Conservation (phyloP, 2,113 vertebrate species). For the Petaurus breviceps region DNA sequence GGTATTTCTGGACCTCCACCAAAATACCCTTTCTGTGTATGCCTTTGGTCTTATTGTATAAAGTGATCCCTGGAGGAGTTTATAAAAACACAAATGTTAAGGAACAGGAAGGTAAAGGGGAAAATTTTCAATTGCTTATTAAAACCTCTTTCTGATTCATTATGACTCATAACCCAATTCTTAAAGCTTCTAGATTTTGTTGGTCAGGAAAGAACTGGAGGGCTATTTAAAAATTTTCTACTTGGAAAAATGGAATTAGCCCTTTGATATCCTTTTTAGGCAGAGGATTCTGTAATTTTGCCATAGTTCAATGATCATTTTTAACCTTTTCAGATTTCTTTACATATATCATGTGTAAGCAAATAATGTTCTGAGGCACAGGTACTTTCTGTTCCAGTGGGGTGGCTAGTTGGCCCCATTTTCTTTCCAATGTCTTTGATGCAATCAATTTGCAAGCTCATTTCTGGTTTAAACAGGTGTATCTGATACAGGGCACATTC, state of each 20-base stretch:
- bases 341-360: slow-evolving; percentile 32
- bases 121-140: not conserved
- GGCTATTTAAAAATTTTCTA: not conserved
- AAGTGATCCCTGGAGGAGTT: not conserved
- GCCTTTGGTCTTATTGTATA: not conserved
- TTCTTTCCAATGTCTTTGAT: slow-evolving; percentile 39
- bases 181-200: not conserved
- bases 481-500: slow-evolving; percentile 44
- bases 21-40: not conserved
- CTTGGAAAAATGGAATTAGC: not conserved
- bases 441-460: slow-evolving; percentile 49
- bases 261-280: not conserved
- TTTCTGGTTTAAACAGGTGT: slow-evolving; percentile 47
- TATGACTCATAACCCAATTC: not conserved
- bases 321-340: not conserved
- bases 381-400: slow-evolving; percentile 21
- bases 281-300: slow-evolving; percentile 39
- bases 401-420: not conserved
- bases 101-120: not conserved
- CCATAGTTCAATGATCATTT: slow-evolving; percentile 32
- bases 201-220: not conserved
- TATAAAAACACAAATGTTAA: not conserved
- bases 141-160: not conserved
- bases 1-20: not conserved
- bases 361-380: slow-evolving; percentile 46